These are phyloP conservation scores for Antitype chi DNA, from an alignment of 2,888 invertebrate genomes.

Conservation along the genomic window DNA sequence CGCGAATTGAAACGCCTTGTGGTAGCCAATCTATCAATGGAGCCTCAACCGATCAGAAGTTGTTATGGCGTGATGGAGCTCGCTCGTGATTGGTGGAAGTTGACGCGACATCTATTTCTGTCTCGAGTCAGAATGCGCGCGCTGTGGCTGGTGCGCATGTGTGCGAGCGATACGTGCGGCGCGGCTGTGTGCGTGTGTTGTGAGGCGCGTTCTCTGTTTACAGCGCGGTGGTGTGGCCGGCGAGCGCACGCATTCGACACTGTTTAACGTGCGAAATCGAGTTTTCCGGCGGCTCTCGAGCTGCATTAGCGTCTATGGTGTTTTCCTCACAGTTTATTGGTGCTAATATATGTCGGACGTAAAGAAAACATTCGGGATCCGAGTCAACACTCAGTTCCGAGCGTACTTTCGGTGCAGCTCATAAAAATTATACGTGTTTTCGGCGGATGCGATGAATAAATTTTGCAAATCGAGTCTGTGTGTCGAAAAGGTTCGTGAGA, in stretches of 20 bases:
- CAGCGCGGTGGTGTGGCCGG: conserved; percentile 90
- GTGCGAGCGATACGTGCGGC: conserved; percentile 74
- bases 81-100: conserved; percentile 79
- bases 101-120: conserved; percentile 88
- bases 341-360: conserved; percentile 83
- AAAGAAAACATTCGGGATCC: conserved; percentile 78
- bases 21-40: conserved; percentile 86
- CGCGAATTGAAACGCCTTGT: conserved; percentile 87
- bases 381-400: conserved; percentile 70
- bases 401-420: conserved; percentile 83
- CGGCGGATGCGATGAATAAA: conserved; percentile 91
- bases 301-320: conserved; percentile 84
- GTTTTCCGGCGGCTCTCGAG: conserved; percentile 85
- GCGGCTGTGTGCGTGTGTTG: conserved; percentile 86
- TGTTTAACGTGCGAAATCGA: conserved; percentile 81
- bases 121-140: conserved; percentile 83
- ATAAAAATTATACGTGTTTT: conserved; percentile 87
- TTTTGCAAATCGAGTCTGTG: conserved; percentile 89
- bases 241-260: conserved; percentile 92
- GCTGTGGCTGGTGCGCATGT: conserved; percentile 73
- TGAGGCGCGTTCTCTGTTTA: conserved; percentile 89
- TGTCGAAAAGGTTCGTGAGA: conserved; percentile 88
- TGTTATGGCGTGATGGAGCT: conserved; percentile 80
- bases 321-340: conserved; percentile 84
- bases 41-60: conserved; percentile 81